Conservation (phyloP, 2,888 invertebrate genomes). For the Drosophila longiperda region DNA sequence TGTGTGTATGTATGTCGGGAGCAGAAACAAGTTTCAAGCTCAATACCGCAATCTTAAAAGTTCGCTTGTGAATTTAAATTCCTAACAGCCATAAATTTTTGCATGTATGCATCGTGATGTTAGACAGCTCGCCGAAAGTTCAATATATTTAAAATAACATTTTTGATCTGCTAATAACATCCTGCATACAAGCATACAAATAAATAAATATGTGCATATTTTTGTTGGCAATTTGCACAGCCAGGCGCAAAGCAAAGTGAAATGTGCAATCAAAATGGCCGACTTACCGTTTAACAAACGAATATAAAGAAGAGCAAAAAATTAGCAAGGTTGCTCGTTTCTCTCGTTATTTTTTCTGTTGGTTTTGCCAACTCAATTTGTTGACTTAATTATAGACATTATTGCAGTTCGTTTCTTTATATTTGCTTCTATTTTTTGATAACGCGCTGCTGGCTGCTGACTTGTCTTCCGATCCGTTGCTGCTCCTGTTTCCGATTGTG, state of each 20-base stretch:
- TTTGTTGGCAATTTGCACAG: conserved; percentile 16
- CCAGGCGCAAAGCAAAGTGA: conserved; percentile 27
- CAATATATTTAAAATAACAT: conserved; percentile 46
- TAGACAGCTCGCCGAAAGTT: conserved; percentile 32
- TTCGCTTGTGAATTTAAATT: conserved; percentile 46
- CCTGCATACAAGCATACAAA: neutral
- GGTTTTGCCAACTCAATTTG: conserved; percentile 33
- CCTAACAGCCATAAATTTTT: conserved; percentile 47
- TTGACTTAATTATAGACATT: conserved; percentile 55
- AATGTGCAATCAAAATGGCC: conserved; percentile 68
- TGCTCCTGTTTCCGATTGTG: conserved; percentile 28
- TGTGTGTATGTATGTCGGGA: neutral
- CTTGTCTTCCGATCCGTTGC: conserved; percentile 32
- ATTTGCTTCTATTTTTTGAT: conserved; percentile 17
- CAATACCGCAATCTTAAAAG: conserved; percentile 35
- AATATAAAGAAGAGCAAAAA: conserved; percentile 44
- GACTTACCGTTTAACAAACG: conserved; percentile 68
- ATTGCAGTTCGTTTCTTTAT: conserved; percentile 57
- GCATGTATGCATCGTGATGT: conserved; percentile 1
- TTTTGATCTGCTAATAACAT: conserved; percentile 16
- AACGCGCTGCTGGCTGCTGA: conserved; percentile 32
- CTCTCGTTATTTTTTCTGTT: conserved; percentile 6
- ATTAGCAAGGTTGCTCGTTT: conserved; percentile 40
- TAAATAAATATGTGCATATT: neutral
- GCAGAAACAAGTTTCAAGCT: conserved; percentile 55